Percentiles rank a stretch among this genome's conserved stretches.
phyloP scores from a whole-genome alignment of 2,113 vertebrate genomes.

The Brachypteracias leptosomus region DNA sequence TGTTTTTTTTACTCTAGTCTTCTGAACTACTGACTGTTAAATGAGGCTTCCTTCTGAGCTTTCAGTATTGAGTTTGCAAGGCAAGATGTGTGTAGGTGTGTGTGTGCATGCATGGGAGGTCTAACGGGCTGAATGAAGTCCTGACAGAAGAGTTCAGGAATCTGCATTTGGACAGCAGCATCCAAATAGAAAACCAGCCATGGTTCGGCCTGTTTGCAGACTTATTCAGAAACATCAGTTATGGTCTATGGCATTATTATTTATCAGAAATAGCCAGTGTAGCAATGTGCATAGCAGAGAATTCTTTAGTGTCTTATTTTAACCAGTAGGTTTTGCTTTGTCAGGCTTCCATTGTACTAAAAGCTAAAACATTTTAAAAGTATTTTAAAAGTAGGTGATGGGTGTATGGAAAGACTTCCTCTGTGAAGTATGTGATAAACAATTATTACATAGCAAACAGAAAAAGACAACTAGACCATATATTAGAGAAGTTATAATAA shows the following conservation, averaged over 20 bases:
- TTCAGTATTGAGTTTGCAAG: not conserved
- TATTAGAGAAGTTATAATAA: not conserved
- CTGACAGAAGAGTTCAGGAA: conserved; percentile 24
- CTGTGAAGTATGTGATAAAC: not conserved
- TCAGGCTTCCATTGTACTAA: not conserved
- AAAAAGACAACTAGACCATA: not conserved
- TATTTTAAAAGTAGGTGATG: not conserved
- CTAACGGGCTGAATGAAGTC: not conserved
- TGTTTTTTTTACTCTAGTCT: not conserved
- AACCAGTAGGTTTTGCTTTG: not conserved
- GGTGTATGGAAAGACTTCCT: not conserved
- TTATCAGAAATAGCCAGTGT: not conserved
- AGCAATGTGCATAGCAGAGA: not conserved
- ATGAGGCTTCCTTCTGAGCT: not conserved
- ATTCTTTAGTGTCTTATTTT: not conserved
- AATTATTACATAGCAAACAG: not conserved
- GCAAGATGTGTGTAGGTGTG: not conserved
- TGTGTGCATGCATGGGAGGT: not conserved
- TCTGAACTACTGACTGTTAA: not conserved
- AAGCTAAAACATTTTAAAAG: not conserved
- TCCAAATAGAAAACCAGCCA: not conserved
- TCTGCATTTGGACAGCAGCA: conserved; percentile 50
- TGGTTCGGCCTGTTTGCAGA: not conserved
- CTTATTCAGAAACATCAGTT: not conserved
- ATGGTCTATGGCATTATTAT: not conserved